phyloP scores from a whole-genome alignment of 2,888 invertebrate genomes.

The Hecatera dysodea region DNA sequence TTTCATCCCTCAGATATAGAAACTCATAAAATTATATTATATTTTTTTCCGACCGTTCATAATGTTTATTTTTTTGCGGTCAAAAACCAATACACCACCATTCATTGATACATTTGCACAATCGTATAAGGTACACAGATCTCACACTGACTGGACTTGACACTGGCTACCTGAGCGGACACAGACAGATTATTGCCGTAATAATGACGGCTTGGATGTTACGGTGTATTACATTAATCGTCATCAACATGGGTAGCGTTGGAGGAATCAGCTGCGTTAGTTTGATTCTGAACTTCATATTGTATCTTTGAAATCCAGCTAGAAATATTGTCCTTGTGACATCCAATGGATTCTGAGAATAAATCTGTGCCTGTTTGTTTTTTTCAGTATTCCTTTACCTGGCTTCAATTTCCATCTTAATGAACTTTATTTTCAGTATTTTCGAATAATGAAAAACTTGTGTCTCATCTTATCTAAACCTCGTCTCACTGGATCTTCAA shows the following conservation, averaged over 20 bases:
- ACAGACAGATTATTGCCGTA: slow-evolving; percentile 75
- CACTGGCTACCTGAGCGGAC: slow-evolving; percentile 73
- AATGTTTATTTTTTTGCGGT: slow-evolving; percentile 21
- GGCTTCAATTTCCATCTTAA: neutral
- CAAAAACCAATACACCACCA: neutral
- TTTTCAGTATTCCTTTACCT: no score
- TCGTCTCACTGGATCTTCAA: neutral
- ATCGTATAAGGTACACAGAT: slow-evolving; percentile 8
- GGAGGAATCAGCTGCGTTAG: slow-evolving; percentile 17
- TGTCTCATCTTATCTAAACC: neutral
- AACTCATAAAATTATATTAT: neutral
- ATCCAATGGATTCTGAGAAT: neutral
- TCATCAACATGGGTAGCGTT: slow-evolving; percentile 80
- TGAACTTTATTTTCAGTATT: neutral
- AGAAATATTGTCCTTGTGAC: neutral
- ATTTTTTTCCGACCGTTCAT: neutral
- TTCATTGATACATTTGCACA: slow-evolving; percentile 38
- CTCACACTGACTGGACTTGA: slow-evolving; percentile 30
- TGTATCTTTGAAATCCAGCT: neutral
- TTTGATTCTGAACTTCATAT: neutral
- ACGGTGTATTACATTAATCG: slow-evolving; percentile 86
- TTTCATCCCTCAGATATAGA: neutral
- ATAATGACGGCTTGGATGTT: slow-evolving; percentile 81
- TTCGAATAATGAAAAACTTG: neutral
- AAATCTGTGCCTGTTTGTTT: no score